Conservation (phyloP, 1,140 invertebrate genomes). For the Harlomillsia oculata region DNA sequence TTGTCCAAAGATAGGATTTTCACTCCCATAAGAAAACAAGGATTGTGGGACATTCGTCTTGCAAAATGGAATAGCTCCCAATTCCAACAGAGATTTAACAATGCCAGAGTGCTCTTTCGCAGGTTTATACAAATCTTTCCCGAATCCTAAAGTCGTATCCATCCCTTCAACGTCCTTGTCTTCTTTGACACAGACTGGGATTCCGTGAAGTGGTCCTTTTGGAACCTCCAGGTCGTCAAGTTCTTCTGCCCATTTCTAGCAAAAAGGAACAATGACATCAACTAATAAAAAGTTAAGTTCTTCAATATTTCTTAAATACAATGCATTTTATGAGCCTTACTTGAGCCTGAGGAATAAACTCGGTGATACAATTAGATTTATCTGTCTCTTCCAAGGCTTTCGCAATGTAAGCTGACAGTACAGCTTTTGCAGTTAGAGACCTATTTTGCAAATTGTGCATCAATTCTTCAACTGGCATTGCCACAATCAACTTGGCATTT, state of each 20-base stretch:
- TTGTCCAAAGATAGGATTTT: constrained; percentile 45
- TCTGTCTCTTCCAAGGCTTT: constrained; percentile 38
- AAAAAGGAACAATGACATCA: neutral
- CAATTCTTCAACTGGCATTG: constrained; percentile 16
- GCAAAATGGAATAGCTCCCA: constrained; percentile 43
- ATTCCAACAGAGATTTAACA: constrained; percentile 37
- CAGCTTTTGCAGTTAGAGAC: constrained; percentile 21
- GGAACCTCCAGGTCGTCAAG: constrained; percentile 35
- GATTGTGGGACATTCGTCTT: constrained; percentile 44
- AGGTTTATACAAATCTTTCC: constrained; percentile 39
- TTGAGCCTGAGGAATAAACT: constrained; percentile 38
- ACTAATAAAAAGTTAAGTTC: neutral
- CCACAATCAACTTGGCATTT: neutral
- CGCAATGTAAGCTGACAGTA: constrained; percentile 30
- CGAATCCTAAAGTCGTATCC: constrained; percentile 42
- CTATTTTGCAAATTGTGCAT: constrained; percentile 24
- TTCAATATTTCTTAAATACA: neutral
- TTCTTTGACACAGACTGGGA: constrained; percentile 41
- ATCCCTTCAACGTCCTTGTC: constrained; percentile 39
- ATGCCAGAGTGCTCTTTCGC: constrained; percentile 37
- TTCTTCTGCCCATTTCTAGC: constrained; percentile 36
- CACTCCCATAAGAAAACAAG: constrained; percentile 38
- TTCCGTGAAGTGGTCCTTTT: constrained; percentile 38
- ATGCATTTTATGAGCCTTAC: constrained; percentile 16
- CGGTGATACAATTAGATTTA: constrained; percentile 38